Base-by-base conservation (phyloP, 2,113 vertebrate species). In the Corapipo altera region DNA sequence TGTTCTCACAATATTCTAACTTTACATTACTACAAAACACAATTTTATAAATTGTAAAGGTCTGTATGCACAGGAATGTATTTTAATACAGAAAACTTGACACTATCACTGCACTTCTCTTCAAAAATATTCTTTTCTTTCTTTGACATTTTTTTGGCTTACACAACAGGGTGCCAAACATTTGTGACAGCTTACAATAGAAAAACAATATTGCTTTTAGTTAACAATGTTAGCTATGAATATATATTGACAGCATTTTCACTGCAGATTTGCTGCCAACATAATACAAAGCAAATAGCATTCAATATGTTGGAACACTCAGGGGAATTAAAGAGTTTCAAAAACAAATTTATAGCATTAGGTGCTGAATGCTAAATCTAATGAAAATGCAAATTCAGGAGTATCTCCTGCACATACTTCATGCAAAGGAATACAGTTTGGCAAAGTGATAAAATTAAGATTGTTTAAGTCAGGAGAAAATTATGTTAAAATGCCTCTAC, bases 171-270 rank as follows among this genome's bases (percentile, higher is more conserved):
- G 96, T 96, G 96, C 97, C 95, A 97, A 97, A 97, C 91, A 97
- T 97, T 97, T 97, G 94, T 98, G 97, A 98, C 97, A 98, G 97
- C 96, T 94, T 96, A 97, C 94, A 96, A 97, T 98, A 97, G 98
- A 98, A 98, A 98, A 98, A 97, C 97, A 97, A 98, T 97, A 98
- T 98, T 98, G 98, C 97, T 97, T 98, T 98, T 97, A 98, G 98
- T 98, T 98, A 98, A 98, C 98, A 98, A 98, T 98, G 98, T 98
- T 98, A 98, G 97, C 97, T 97, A 97, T 97, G 97, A 98, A 98
- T 98, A 98, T 98, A 98, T 97, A 98, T 98, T 98, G 98, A 98
- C 97, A 98, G 98, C 94, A 97, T 97, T 98, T 98, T 93, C 96
- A 96, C 97, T 85, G 96, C 97, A 97, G 97, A 97, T 96, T 91